A percentile compares a stretch with the other conserved stretches of the same genome.
Evolutionary conservation across 1,140 invertebrate species (phyloP).

Genomic region (Macrocentrus cingulum): DNA sequence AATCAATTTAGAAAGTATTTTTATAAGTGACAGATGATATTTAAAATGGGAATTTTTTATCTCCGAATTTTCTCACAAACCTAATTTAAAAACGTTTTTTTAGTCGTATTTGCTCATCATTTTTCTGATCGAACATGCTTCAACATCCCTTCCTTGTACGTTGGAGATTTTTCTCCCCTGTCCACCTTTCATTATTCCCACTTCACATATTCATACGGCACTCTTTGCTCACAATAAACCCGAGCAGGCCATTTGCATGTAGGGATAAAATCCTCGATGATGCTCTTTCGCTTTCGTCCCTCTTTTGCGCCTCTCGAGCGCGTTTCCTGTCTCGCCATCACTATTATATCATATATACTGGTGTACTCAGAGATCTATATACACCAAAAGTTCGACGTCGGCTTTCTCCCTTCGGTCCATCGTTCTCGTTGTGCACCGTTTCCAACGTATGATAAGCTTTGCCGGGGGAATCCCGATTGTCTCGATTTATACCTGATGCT

Average conservation of each 20-base stretch:
- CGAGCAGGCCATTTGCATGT: conserved; percentile 50
- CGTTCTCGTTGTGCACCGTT: neutral
- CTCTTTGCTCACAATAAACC: conserved; percentile 54
- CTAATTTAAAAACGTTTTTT: no score
- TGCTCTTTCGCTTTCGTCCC: neutral
- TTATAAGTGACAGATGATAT: no score
- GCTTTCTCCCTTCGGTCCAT: conserved; percentile 6
- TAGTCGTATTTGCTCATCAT: no score
- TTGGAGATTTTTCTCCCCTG: conserved; percentile 28
- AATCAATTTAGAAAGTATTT: no score
- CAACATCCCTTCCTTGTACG: conserved; percentile 11
- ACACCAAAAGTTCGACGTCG: neutral
- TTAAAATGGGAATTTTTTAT: no score
- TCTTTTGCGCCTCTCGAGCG: neutral
- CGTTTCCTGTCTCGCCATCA: neutral
- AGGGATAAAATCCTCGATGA: conserved; percentile 34
- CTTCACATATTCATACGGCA: conserved; percentile 52
- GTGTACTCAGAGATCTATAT: neutral
- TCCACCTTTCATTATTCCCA: conserved; percentile 40
- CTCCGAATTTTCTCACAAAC: no score
- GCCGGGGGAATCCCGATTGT: conserved; percentile 50
- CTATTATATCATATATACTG: neutral
- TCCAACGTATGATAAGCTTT: conserved; percentile 45
- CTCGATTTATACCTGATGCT: conserved; percentile 47
- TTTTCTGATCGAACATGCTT: conserved; percentile 16